Percentiles rank a stretch among this genome's conserved stretches.
These are phyloP conservation scores for Macrosoma leucophasiata DNA, from an alignment of 2,888 invertebrate species.

Conservation along the genomic window DNA sequence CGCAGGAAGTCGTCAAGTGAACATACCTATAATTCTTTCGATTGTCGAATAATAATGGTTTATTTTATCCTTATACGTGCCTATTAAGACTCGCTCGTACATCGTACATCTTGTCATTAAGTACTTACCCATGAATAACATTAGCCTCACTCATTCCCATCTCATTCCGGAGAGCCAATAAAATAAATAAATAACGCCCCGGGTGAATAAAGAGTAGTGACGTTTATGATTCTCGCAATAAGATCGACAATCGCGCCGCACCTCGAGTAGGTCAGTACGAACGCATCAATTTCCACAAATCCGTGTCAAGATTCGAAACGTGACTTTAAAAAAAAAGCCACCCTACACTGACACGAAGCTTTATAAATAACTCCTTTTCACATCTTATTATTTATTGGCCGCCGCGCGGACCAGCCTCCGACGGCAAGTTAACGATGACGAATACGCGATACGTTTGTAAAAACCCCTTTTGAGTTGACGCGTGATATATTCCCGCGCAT, in stretches of 20 bases:
- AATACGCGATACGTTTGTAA: constrained; percentile 69
- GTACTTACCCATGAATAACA: constrained; percentile 51
- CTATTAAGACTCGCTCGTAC: constrained; percentile 19
- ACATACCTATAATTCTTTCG: constrained; percentile 27
- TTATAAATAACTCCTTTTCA: constrained; percentile 59
- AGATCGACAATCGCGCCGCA: constrained; percentile 31
- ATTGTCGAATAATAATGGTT: constrained; percentile 21
- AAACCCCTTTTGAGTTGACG: constrained; percentile 64
- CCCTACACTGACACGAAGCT: constrained; percentile 43
- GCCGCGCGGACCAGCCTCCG: constrained; percentile 43
- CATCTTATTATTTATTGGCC: constrained; percentile 63
- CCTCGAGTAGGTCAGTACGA: constrained; percentile 34
- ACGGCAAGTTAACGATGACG: constrained; percentile 63
- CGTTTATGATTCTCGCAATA: constrained; percentile 32
- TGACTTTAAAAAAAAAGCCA: constrained; percentile 39
- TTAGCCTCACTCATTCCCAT: constrained; percentile 48
- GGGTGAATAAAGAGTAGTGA: constrained; percentile 28
- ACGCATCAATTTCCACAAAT: constrained; percentile 63
- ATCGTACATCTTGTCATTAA: constrained; percentile 26
- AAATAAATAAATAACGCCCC: constrained; percentile 38
- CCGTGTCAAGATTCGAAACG: constrained; percentile 56
- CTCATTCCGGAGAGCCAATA: constrained; percentile 31
- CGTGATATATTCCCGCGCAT: constrained; percentile 64
- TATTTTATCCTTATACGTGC: constrained; percentile 19
- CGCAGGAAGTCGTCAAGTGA: constrained; percentile 24